Evolutionary conservation across 2,113 vertebrate genomes (phyloP).

Genomic region (Oryzias celebensis): DNA sequence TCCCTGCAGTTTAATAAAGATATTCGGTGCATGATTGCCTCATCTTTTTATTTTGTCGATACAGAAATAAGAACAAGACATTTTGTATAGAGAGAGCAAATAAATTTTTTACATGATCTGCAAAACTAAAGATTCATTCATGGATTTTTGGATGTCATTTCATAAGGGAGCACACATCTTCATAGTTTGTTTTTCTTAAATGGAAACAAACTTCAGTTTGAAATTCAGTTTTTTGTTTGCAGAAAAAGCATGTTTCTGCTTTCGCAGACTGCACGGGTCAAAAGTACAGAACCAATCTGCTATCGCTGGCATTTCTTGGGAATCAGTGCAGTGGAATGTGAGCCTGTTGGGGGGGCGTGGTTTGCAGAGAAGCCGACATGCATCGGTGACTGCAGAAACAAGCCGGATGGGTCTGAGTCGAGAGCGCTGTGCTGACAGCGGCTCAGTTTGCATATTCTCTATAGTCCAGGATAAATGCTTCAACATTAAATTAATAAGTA

Average conservation of each 20-base stretch:
- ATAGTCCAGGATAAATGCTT: constrained; percentile 15
- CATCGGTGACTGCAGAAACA: constrained; percentile 35
- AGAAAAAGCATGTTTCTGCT: constrained; percentile 64
- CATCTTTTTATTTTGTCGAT: no score
- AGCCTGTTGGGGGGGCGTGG: constrained; percentile 3
- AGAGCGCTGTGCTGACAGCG: constrained; percentile 7
- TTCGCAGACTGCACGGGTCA: constrained; percentile 57
- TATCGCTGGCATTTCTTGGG: constrained; percentile 54
- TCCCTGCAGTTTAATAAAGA: constrained; percentile 64
- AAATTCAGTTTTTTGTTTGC: constrained; percentile 32
- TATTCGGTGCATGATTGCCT: constrained; percentile 4
- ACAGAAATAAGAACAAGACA: no score
- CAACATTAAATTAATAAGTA: constrained; percentile 14
- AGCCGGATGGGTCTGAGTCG: constrained; percentile 15
- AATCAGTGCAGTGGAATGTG: constrained; percentile 41
- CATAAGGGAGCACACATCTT: no score
- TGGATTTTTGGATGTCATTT: no score
- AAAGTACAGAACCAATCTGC: constrained; percentile 68
- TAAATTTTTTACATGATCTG: no score
- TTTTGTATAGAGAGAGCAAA: no score
- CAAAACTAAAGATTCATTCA: no score
- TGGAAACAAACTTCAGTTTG: constrained; percentile 75
- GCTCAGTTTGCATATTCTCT: constrained; percentile 36
- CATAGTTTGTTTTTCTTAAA: constrained; percentile 13
- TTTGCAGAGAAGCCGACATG: constrained; percentile 41